These are phyloP conservation scores for Scartelaos histophorus DNA, from an alignment of 2,113 vertebrate genomes.

Conservation along the genomic window DNA sequence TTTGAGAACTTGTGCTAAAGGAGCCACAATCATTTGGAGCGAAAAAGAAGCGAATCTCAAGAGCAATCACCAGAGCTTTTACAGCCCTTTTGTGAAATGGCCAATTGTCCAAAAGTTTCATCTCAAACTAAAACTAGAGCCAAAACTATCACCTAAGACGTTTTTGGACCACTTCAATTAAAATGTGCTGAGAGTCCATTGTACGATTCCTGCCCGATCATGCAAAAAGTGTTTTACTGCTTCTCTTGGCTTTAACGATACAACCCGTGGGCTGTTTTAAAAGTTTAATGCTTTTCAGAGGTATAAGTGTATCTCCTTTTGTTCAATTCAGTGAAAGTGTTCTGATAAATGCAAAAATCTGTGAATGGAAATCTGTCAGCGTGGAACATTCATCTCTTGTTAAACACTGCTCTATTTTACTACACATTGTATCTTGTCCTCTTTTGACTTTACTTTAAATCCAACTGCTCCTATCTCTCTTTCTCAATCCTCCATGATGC, in stretches of 20 bases:
- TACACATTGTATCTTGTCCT: slow-evolving; percentile 33
- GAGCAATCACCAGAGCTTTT: neutral
- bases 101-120: neutral
- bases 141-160: neutral
- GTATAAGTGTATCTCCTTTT: neutral
- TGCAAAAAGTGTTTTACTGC: slow-evolving; percentile 13
- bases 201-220: neutral
- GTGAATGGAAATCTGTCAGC: slow-evolving; percentile 25
- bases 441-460: slow-evolving; percentile 25
- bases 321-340: neutral
- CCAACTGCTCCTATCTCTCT: slow-evolving; percentile 47
- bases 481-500: slow-evolving; percentile 33
- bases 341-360: slow-evolving; percentile 14
- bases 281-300: slow-evolving; percentile 13
- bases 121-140: slow-evolving; percentile 5
- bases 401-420: slow-evolving; percentile 23
- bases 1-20: neutral
- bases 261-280: slow-evolving; percentile 1
- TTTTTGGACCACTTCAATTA: slow-evolving; percentile 6
- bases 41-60: neutral
- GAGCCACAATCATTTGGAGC: neutral
- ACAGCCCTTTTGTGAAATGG: neutral
- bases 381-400: slow-evolving; percentile 7
- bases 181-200: slow-evolving; percentile 2
- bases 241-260: neutral